Percentiles rank a stretch among this genome's conserved stretches.
Conservation (phyloP, 2,797 vertebrate species). For the Crenuchus spilurus region DNA sequence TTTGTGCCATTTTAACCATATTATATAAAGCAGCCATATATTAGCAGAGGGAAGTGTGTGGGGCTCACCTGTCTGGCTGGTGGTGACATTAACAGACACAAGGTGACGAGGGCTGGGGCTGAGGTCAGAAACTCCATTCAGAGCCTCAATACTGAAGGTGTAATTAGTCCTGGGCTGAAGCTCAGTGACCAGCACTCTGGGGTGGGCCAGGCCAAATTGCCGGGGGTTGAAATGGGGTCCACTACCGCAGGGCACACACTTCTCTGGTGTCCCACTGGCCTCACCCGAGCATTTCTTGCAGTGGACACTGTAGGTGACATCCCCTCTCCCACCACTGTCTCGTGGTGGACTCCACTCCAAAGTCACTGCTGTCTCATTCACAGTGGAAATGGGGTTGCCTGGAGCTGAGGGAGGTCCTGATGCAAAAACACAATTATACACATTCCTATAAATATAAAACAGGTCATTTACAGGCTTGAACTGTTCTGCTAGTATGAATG, state of each 20-base stretch:
- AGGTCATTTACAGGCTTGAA: no score
- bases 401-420: constrained; percentile 92
- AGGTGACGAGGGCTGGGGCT: constrained; percentile 90
- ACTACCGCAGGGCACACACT: constrained; percentile 89
- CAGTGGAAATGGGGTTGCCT: constrained; percentile 89
- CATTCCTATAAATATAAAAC: no score
- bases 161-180: constrained; percentile 94
- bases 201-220: constrained; percentile 87
- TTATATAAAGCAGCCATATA: background rate
- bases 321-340: constrained; percentile 91
- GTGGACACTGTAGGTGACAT: constrained; percentile 92
- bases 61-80: constrained; percentile 91
- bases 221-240: constrained; percentile 90
- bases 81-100: constrained; percentile 89
- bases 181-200: constrained; percentile 87
- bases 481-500: no score
- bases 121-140: constrained; percentile 92
- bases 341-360: constrained; percentile 96
- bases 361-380: constrained; percentile 93
- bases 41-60: background rate
- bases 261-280: constrained; percentile 55
- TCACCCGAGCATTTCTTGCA: constrained; percentile 89
- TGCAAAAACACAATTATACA: background rate
- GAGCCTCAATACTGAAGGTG: constrained; percentile 95
- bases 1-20: no score